Evolutionary conservation across 1,140 invertebrate species (phyloP).

Genomic region (Bilobella aurantiaca): DNA sequence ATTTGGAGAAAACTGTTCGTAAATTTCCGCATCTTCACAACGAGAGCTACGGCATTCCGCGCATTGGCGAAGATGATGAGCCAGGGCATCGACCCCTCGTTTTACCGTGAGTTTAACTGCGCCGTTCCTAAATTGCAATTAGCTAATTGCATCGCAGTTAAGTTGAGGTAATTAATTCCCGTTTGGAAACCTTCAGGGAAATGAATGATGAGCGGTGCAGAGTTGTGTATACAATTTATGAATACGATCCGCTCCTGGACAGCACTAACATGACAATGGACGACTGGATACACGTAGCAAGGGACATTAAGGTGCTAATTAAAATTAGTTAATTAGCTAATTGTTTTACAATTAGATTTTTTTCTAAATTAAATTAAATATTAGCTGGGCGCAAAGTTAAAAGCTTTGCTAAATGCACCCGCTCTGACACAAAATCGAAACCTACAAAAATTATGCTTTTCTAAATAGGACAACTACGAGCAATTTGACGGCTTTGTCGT

Average conservation of each 20-base stretch:
- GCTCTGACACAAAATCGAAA: too few species aligned
- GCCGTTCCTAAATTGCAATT: too few species aligned
- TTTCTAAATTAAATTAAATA: too few species aligned
- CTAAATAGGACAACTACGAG: conserved; percentile 60
- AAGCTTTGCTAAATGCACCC: too few species aligned
- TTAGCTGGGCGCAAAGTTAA: too few species aligned
- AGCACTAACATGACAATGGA: conserved; percentile 86
- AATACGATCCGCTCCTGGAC: conserved; percentile 80
- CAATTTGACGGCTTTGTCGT: conserved; percentile 88
- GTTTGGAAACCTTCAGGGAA: conserved; percentile 34
- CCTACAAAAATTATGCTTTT: conserved; percentile 25
- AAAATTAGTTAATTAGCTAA: too few species aligned
- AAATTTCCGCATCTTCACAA: conserved; percentile 54
- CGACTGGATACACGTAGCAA: conserved; percentile 81
- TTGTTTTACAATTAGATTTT: too few species aligned
- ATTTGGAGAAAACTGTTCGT: conserved; percentile 41
- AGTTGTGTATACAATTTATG: conserved; percentile 68
- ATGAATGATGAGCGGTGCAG: conserved; percentile 45
- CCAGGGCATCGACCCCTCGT: conserved; percentile 48
- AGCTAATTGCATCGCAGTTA: too few species aligned
- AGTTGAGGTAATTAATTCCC: too few species aligned
- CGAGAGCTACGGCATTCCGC: conserved; percentile 47
- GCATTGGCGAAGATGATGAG: conserved; percentile 42
- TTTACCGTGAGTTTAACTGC: conserved; percentile 60
- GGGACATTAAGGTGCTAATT: conserved; percentile 80